Base-by-base conservation (phyloP, 2,888 invertebrate genomes). In the Orthosia incerta region DNA sequence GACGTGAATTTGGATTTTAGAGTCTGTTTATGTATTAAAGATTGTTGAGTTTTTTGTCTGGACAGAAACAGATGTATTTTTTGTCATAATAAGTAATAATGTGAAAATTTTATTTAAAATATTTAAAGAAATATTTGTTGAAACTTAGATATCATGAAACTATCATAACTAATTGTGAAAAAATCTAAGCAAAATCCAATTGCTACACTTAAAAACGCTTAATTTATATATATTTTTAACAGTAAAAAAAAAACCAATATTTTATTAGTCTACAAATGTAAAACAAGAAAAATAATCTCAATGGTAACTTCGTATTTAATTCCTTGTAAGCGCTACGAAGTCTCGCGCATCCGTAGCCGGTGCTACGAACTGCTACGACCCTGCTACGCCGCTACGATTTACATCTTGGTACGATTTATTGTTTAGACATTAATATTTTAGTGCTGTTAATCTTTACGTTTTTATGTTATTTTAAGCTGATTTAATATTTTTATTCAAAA, bases 321-420 rank as follows among this genome's bases (percentile, higher is more conserved):
- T 84, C 83, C 85, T 84, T 85, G 83, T 82, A 74, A 83, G 79
- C 75, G 76, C 77, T 78, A 80, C 69, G 77, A 61, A 74, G 67
- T 65, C 79, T 77, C 80, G 71, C 56, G 74, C 85, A 60, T 71
- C 69, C 86, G 80, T 85, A 85, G 82, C 62, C 12, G 26, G 46
- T 66, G 72, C 85, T 80, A 85, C 84, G 82, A 45, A 59, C 61
- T 79, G 66, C 66, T 66, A 66, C 50, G 64, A 70, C 39, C 39
- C 26, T 45, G 55, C 73, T 73, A 82, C 62, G 26, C n/a, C n/a
- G n/a, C 53, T n/a, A 53, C 39, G 39, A 16, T 45, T 63, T 83
- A 80, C 60, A 65, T 65, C 60, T 46, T 62, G 81, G 85, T 85
- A 83, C 81, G 74, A 77, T 76, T 71, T 82, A 84, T 80, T 16